Conservation (phyloP, 1,140 invertebrate species). For the Telenomus remus region DNA sequence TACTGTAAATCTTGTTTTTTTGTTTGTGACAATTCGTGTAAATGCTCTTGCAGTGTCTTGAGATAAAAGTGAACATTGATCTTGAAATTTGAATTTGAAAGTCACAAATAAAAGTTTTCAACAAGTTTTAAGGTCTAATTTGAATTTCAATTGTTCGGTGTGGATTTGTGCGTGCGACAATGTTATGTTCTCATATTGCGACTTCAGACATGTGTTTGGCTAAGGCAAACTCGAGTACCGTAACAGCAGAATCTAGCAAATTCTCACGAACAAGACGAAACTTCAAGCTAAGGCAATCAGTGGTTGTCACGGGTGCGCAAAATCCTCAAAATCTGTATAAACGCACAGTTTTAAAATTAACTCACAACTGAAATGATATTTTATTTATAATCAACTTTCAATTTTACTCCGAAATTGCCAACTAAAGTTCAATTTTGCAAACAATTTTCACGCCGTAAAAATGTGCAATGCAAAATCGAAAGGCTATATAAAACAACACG, state of each 20-base stretch:
- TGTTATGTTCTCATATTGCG: slow-evolving; percentile 34
- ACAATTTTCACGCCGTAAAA: no score
- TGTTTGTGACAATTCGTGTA: no score
- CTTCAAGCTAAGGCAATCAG: slow-evolving; percentile 50
- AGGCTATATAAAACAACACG: no score
- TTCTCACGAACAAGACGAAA: slow-evolving; percentile 30
- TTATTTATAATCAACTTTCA: slow-evolving; percentile 11
- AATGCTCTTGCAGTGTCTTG: no score
- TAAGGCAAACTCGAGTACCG: slow-evolving; percentile 42
- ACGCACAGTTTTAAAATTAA: slow-evolving; percentile 34
- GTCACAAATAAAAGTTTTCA: background rate
- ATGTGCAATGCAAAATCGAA: no score
- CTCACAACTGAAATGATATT: slow-evolving; percentile 7
- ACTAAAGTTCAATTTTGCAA: no score
- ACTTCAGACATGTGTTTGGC: slow-evolving; percentile 40
- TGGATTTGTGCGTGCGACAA: background rate
- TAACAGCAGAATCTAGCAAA: slow-evolving; percentile 30
- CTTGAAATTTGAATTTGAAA: background rate
- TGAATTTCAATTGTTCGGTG: slow-evolving; percentile 15
- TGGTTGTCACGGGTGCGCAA: slow-evolving; percentile 21
- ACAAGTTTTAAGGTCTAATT: slow-evolving; percentile 2
- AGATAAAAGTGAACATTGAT: slow-evolving; percentile 2
- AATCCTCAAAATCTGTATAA: slow-evolving; percentile 36
- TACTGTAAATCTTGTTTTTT: slow-evolving; percentile 2
- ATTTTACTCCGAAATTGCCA: no score